These are phyloP conservation scores for Psittacula cyanocephala DNA, from an alignment of 2,113 vertebrate genomes.

Conservation along the genomic window DNA sequence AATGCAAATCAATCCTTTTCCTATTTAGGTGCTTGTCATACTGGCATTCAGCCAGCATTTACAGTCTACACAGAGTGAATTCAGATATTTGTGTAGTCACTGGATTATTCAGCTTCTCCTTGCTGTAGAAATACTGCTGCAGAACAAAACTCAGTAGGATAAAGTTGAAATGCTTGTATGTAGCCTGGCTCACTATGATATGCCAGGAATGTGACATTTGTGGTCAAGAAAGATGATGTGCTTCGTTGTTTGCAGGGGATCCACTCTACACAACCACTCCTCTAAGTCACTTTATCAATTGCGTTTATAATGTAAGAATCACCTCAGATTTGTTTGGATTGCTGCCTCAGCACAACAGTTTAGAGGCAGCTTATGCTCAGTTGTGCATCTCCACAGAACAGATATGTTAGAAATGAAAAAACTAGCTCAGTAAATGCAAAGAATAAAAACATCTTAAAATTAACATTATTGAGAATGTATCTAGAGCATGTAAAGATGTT, in stretches of 20 bases:
- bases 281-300: neutral
- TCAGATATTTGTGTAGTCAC: neutral
- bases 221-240: neutral
- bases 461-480: neutral
- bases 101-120: neutral
- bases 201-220: neutral
- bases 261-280: neutral
- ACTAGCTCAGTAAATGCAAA: neutral
- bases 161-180: neutral
- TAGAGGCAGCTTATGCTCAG: neutral
- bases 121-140: neutral
- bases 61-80: neutral
- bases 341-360: neutral
- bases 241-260: neutral
- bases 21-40: neutral
- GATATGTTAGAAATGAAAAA: neutral
- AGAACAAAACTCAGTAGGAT: neutral
- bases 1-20: neutral
- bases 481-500: neutral
- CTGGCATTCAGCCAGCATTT: neutral
- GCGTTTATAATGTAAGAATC: neutral
- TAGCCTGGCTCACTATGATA: neutral
- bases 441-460: neutral
- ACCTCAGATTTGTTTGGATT: neutral
- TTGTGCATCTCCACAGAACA: neutral